Base-by-base conservation (phyloP, 2,797 vertebrate species). In the Orientallactaga sibirica region DNA sequence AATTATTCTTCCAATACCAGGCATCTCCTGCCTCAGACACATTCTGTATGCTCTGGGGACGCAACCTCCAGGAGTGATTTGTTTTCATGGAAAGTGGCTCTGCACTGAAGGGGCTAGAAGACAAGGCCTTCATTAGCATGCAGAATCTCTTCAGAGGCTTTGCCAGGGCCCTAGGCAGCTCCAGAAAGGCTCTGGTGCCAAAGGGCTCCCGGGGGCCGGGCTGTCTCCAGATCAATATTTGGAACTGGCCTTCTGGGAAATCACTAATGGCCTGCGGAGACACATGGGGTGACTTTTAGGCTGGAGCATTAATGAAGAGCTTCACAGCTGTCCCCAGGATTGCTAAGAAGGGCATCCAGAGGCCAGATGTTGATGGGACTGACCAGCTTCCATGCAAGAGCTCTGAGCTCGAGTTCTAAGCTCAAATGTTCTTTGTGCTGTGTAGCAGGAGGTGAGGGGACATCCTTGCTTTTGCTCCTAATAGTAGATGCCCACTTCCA, bases 171-270 rank as follows among this genome's bases (percentile, higher is more conserved):
- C 82, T 88, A 81, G 91, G 90, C 68, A 48, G n/a, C 85, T 95
- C 86, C 22, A 75, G 90, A 81, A 79, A 92, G 88, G 86, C 71
- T 95, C 94, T 88, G 87, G 64, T 70, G 90, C 89, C 4, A 94
- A 94, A 94, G 88, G 37, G 78, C 64, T 86, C 62, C 97, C 95
- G 61, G 7, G 79, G 90, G 78, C 93, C 2, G 90, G 90, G 80
- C 93, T 1, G 90, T 52, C 41, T 95, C 92, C 92, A 92, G 97
- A 97, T 94, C 97, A 92, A 55, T 96, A 97, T 86, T 86, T 95
- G 95, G 94, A 97, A 97, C 88, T 91, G 62, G 88, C 96, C 97
- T 96, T 92, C 84, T 94, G 97, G 97, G 97, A 98, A 98, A 97
- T 98, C 96, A 97, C 86, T 93, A 95, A 97, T 81, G 92, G 97